Percentiles rank a stretch among this genome's conserved stretches.
Conservation (phyloP, 1,140 invertebrate species). For the Tetraneura akinire region DNA sequence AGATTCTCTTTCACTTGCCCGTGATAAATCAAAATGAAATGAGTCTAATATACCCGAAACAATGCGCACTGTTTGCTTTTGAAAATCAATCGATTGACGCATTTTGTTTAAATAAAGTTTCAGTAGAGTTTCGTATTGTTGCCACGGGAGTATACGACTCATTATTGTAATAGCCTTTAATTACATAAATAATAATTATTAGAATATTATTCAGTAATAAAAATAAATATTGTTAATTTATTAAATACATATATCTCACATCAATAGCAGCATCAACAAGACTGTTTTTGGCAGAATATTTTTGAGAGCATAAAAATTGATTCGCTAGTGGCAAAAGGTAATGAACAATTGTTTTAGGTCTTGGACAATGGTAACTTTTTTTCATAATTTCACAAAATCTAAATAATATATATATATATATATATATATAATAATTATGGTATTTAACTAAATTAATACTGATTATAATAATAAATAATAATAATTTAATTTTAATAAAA, state of each 20-base stretch:
- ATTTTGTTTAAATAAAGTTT: slow-evolving; percentile 79
- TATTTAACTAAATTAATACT: neutral
- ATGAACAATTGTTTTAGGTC: slow-evolving; percentile 24
- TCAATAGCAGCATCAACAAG: slow-evolving; percentile 78
- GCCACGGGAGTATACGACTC: slow-evolving; percentile 80
- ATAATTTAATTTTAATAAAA: neutral
- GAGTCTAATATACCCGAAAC: slow-evolving; percentile 82
- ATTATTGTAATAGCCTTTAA: slow-evolving; percentile 68
- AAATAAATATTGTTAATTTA: neutral
- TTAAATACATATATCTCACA: slow-evolving; percentile 53
- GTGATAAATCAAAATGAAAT: slow-evolving; percentile 89
- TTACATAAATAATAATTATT: neutral
- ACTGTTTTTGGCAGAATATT: slow-evolving; percentile 73
- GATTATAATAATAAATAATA: neutral
- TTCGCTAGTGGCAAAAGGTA: slow-evolving; percentile 76
- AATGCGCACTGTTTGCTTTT: slow-evolving; percentile 80
- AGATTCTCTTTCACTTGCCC: slow-evolving; percentile 59
- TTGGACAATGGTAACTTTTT: slow-evolving; percentile 47
- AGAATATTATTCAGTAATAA: no score
- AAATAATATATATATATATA: neutral
- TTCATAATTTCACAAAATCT: slow-evolving; percentile 45
- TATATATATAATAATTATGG: no score
- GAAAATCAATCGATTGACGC: slow-evolving; percentile 69
- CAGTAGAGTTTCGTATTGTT: slow-evolving; percentile 79
- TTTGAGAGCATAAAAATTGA: slow-evolving; percentile 77